These are phyloP conservation scores for Acanthopleura granulata DNA, from an alignment of 2,888 invertebrate genomes.

Conservation along the genomic window DNA sequence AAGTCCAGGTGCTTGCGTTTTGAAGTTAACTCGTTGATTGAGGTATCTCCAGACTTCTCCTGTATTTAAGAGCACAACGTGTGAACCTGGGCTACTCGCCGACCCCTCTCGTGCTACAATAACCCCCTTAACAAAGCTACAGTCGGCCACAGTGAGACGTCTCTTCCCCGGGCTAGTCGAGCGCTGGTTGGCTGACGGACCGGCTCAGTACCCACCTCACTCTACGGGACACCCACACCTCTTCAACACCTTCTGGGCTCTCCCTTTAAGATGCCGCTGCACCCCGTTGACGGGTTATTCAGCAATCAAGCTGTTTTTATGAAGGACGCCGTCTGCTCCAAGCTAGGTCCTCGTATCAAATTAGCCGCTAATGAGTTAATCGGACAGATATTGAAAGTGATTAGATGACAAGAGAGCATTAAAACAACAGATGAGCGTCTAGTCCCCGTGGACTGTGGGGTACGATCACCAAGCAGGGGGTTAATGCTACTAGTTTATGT, in stretches of 20 bases:
- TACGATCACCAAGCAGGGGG: no score
- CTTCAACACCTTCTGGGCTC: background rate
- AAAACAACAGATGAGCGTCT: constrained; percentile 4
- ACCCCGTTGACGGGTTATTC: no score
- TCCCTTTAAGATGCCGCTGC: background rate
- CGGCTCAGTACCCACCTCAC: background rate
- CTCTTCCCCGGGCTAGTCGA: background rate
- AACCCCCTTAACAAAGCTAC: constrained; percentile 6
- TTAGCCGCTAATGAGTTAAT: background rate
- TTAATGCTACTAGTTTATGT: no score
- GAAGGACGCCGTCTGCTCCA: background rate
- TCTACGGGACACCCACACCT: background rate
- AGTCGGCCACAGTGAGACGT: background rate
- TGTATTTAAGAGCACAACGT: background rate
- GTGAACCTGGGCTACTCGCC: background rate
- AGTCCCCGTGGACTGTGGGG: background rate
- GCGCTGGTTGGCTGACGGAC: constrained; percentile 8
- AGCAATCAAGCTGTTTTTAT: background rate
- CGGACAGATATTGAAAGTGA: background rate
- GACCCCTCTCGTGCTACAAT: background rate
- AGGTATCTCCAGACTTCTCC: no score
- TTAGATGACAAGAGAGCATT: background rate
- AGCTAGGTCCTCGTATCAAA: background rate
- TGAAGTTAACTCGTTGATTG: no score
- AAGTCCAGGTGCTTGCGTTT: no score